Evolutionary conservation across 2,797 vertebrate genomes (phyloP), one percentile per base, ranked within the genome.

Genomic region (Amniataba percoides): DNA sequence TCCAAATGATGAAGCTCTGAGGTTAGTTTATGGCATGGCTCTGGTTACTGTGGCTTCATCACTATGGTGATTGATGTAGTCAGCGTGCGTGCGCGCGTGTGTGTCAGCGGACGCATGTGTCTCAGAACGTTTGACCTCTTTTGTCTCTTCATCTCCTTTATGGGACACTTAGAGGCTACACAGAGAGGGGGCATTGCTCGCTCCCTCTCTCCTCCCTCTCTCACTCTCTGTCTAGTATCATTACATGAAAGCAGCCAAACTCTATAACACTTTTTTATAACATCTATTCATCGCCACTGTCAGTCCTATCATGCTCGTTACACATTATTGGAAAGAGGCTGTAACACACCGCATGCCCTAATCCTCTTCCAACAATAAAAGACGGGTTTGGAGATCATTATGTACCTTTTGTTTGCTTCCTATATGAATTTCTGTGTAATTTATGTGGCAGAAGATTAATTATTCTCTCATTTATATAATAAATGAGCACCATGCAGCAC

Each of bases 101-200:
- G 49, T 7, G 18, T n/a, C 18, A 21, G 40, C 18, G 4, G 46
- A 14, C 31, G 39, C 19, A 21, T 61, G 52, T 57, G 68, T 62
- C 56, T 71, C 77, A 55, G 69, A 58, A 63, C 74, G 59, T 83
- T 57, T 86, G 86, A 89, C 87, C 84, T 89, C 74, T 74, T 78
- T 63, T 75, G 74, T 81, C 71, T 73, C 72, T 80, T 84, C 61
- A 70, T 85, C 76, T 84, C 55, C 84, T 87, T 88, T 86, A 91
- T 83, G 69, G 74, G 76, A 40, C 68, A 52, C 77, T 84, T 74
- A 67, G 45, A 74, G 64, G 27, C 57, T 84, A 3, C 71, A 69
- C 49, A 49, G 63, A 72, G 46, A 68, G 27, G 66, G 40, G 69
- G 31, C 40, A 55, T 59, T 45, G 39, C 53, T 36, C 1, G 0